phyloP scores from a whole-genome alignment of 2,113 vertebrate genomes.

The Ginglymostoma cirratum region DNA sequence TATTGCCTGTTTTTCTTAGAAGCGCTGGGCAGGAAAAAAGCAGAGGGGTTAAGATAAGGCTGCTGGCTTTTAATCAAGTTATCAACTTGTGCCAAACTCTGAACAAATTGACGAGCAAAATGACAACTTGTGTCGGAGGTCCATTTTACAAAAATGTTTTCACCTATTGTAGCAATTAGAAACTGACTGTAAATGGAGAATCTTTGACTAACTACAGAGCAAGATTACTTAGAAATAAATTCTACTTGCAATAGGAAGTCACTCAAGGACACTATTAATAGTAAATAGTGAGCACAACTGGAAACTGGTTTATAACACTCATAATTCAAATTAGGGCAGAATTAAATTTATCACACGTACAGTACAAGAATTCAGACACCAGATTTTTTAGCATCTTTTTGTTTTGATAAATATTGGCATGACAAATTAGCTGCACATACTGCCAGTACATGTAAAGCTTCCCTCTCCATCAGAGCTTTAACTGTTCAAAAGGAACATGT shows the following conservation, averaged over 20 bases:
- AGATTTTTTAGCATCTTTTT: background rate
- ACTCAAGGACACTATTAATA: background rate
- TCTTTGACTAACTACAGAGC: background rate
- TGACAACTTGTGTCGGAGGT: too few species aligned
- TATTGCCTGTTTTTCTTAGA: too few species aligned
- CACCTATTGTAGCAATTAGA: background rate
- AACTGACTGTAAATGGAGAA: background rate
- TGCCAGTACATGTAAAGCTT: background rate
- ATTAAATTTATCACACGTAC: background rate
- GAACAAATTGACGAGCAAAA: too few species aligned
- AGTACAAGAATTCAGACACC: background rate
- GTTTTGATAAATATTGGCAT: background rate
- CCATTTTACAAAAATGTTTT: too few species aligned
- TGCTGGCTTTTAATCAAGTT: too few species aligned
- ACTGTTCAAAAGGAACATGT: background rate
- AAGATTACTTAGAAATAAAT: background rate
- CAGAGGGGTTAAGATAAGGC: too few species aligned
- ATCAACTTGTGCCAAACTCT: too few species aligned
- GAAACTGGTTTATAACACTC: background rate
- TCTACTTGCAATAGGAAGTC: background rate
- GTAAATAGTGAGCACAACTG: background rate
- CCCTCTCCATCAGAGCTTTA: background rate
- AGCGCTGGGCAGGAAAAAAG: too few species aligned
- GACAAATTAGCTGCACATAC: background rate
- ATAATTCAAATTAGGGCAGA: background rate